Conservation (phyloP, 1,140 invertebrate genomes). For the Tenebrio molitor region DNA sequence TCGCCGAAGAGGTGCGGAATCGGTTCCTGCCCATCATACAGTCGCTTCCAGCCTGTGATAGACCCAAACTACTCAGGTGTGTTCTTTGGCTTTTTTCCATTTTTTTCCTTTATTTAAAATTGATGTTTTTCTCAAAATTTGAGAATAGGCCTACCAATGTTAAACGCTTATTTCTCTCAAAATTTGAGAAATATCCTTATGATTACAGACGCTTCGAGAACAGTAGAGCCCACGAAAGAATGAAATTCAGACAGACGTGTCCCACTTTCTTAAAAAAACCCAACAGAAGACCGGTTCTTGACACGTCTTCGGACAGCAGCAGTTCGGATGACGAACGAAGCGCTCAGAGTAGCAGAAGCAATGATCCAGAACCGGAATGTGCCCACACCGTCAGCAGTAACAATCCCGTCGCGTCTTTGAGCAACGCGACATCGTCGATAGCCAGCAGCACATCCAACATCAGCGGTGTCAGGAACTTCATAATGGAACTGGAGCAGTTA, state of each 20-base stretch:
- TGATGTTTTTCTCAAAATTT: no score
- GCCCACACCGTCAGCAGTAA: conserved; percentile 16
- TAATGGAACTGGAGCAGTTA: conserved; percentile 54
- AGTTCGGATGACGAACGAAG: conserved; percentile 60
- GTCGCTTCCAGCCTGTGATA: conserved; percentile 55
- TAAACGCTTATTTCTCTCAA: no score
- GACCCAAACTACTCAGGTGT: conserved; percentile 58
- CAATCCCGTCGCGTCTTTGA: conserved; percentile 3
- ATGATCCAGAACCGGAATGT: conserved; percentile 20
- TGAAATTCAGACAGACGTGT: conserved; percentile 58
- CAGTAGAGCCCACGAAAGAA: conserved; percentile 54
- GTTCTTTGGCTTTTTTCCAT: neutral
- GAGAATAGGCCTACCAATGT: no score
- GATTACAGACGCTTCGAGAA: conserved; percentile 58
- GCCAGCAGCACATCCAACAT: conserved; percentile 9
- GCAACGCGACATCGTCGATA: neutral
- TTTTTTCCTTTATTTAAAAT: neutral
- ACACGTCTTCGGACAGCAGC: conserved; percentile 60
- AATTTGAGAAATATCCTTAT: no score
- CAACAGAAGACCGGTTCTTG: conserved; percentile 49
- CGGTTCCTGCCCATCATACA: conserved; percentile 58
- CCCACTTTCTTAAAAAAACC: conserved; percentile 54
- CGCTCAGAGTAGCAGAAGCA: conserved; percentile 10
- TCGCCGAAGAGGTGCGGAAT: conserved; percentile 57
- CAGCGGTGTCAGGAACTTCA: conserved; percentile 49